Conservation (phyloP, 2,797 vertebrate species). For the Bovichtus diacanthus region DNA sequence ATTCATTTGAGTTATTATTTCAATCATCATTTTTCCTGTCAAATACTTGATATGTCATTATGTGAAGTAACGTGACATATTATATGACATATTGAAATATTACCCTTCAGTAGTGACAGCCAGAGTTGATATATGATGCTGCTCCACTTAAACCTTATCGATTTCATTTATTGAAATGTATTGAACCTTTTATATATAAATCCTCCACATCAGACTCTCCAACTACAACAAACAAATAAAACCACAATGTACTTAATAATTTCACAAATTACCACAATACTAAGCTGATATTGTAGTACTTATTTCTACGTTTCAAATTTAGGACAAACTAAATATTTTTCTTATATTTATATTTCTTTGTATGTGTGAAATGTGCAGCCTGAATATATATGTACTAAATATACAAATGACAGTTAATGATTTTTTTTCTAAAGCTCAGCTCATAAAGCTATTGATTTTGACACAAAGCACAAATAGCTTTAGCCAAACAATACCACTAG, state of each 20-base stretch:
- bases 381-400: no score
- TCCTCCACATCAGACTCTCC: no score
- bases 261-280: no score
- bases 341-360: no score
- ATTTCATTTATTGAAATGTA: no score
- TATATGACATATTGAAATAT: neutral
- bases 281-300: neutral
- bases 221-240: no score
- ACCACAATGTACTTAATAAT: no score
- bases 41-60: neutral
- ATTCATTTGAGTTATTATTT: neutral
- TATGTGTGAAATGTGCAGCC: neutral
- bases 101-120: neutral
- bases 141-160: neutral
- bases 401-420: no score
- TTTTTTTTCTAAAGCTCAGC: neutral
- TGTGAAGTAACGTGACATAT: neutral
- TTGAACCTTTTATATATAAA: no score
- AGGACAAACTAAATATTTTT: neutral
- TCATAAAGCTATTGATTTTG: neutral
- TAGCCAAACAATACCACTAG: conserved; percentile 64
- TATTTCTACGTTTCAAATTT: neutral
- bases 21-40: neutral
- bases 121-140: neutral
- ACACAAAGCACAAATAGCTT: neutral